A percentile compares a stretch with the other conserved stretches of the same genome.
Evolutionary conservation across 2,797 vertebrate genomes (phyloP).

Genomic region (Lagodon rhomboides): DNA sequence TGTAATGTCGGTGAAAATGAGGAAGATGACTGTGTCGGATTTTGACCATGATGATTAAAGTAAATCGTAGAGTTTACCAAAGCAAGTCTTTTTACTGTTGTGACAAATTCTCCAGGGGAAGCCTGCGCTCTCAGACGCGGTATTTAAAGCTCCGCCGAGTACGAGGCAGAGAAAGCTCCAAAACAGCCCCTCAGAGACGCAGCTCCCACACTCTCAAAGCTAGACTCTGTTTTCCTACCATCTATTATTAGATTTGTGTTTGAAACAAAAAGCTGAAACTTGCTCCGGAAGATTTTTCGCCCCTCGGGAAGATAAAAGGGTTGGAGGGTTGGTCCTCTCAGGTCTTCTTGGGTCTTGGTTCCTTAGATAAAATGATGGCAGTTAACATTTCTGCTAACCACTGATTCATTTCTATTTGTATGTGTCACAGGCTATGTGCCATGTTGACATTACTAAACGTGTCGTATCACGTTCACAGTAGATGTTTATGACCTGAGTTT

Average conservation of each 20-base stretch:
- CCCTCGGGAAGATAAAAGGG: not conserved
- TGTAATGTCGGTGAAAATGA: slow-evolving; percentile 33
- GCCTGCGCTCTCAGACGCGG: not conserved
- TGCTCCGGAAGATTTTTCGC: not conserved
- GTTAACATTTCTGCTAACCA: no score
- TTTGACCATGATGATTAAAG: slow-evolving; percentile 59
- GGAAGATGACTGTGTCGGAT: slow-evolving; percentile 40
- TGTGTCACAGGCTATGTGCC: no score
- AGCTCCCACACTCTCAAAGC: not conserved
- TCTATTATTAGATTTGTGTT: not conserved
- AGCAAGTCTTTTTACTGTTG: slow-evolving; percentile 14
- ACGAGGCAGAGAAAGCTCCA: not conserved
- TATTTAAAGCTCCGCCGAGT: not conserved
- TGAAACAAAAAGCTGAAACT: not conserved
- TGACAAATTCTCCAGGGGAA: not conserved
- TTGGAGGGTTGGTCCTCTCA: not conserved
- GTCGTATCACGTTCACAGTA: no score
- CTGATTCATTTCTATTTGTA: no score
- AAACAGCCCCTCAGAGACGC: not conserved
- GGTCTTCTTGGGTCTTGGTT: not conserved
- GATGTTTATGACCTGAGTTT: no score
- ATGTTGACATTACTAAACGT: no score
- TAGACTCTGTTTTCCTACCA: not conserved
- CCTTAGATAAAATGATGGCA: no score
- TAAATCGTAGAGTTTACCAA: slow-evolving; percentile 48